A percentile compares a stretch with the other conserved stretches of the same genome.
phyloP scores from a whole-genome alignment of 1,140 invertebrate genomes.

The Neoseiulus cucumeris region DNA sequence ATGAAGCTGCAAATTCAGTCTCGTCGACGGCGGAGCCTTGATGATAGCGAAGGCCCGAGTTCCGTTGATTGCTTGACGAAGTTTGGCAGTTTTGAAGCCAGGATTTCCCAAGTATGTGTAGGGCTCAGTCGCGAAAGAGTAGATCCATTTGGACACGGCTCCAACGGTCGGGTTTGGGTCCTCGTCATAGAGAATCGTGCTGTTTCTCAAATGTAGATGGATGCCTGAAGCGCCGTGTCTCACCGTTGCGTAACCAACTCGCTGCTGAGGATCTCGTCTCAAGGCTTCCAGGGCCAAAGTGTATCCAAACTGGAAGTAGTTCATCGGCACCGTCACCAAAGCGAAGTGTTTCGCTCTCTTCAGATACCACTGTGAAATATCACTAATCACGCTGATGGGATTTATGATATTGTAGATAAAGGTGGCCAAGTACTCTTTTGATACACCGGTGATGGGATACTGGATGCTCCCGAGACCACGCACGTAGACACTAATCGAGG shows the following conservation, averaged over 20 bases:
- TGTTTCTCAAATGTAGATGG: background rate
- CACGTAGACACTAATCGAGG: background rate
- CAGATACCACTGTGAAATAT: background rate
- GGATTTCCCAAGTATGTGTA: background rate
- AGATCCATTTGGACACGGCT: background rate
- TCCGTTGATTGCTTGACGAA: background rate
- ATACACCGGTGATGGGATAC: background rate
- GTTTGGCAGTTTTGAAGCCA: background rate
- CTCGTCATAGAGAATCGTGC: background rate
- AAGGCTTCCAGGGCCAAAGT: background rate
- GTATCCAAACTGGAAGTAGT: background rate
- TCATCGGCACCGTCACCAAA: background rate
- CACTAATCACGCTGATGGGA: background rate
- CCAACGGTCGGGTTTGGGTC: background rate
- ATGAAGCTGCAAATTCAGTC: background rate
- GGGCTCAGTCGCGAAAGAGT: background rate
- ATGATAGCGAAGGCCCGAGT: background rate
- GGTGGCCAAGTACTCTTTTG: background rate
- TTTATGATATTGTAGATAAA: constrained; percentile 1
- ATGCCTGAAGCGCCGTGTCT: background rate
- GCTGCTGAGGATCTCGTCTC: background rate
- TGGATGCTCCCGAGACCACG: background rate
- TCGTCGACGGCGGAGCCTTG: background rate
- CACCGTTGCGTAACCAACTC: background rate
- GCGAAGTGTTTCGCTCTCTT: background rate